Conservation (phyloP, 2,797 vertebrate species). For the Psittacula derbiana region DNA sequence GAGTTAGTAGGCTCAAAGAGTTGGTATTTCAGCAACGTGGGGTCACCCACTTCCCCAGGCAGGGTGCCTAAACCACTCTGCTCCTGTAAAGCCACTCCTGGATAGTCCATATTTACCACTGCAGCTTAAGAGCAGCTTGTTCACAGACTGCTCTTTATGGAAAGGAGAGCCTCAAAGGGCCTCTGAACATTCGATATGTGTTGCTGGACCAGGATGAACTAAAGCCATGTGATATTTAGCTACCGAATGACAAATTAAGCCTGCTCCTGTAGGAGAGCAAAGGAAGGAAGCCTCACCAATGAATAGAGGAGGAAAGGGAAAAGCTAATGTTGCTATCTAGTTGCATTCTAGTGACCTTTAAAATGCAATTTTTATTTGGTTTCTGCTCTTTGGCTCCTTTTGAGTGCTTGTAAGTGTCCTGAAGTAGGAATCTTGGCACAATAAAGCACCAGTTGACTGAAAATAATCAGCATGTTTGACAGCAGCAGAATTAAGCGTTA, state of each 20-base stretch:
- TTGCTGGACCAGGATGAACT: neutral
- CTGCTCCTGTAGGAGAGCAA: neutral
- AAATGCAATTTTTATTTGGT: neutral
- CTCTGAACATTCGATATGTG: accelerated
- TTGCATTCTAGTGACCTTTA: neutral
- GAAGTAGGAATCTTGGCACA: neutral
- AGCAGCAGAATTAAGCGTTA: neutral
- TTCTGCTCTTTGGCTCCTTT: neutral
- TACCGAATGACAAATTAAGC: neutral
- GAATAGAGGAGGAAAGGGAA: neutral
- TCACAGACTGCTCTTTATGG: accelerated
- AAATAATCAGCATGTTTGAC: neutral
- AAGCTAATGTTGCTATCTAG: neutral
- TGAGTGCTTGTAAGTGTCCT: neutral
- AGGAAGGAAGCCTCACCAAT: neutral
- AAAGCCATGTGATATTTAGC: neutral
- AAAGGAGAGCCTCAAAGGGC: neutral
- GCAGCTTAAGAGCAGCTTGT: neutral
- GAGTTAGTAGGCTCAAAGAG: neutral
- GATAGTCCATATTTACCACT: neutral
- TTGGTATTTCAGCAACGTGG: neutral
- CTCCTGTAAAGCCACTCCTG: neutral
- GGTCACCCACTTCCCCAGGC: neutral
- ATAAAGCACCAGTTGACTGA: neutral
- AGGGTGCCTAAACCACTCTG: neutral